A percentile compares a stretch with the other conserved stretches of the same genome.
phyloP scores from a whole-genome alignment of 2,797 vertebrate species.

The Sebastes baramenuke region DNA sequence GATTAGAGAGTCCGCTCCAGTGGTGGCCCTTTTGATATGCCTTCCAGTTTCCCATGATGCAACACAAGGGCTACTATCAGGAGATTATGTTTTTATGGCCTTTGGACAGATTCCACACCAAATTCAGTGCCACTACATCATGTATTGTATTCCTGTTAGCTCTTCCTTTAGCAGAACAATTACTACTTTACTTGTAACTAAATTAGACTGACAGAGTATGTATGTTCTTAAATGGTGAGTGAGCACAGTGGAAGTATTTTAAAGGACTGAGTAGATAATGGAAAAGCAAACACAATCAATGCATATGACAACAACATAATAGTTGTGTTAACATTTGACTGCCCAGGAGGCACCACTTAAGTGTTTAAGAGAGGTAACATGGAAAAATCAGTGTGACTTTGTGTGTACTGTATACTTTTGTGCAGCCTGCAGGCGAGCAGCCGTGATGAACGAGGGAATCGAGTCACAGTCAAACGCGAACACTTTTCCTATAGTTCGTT shows the following conservation, averaged over 20 bases:
- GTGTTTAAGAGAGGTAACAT: constrained; percentile 5
- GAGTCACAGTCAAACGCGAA: constrained; percentile 28
- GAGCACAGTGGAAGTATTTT: background rate
- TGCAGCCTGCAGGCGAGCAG: background rate
- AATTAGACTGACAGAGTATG: background rate
- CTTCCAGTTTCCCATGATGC: constrained; percentile 73
- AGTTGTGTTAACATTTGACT: constrained; percentile 44
- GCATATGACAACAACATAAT: constrained; percentile 34
- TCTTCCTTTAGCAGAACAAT: background rate
- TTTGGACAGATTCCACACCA: constrained; percentile 42
- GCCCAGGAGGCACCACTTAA: constrained; percentile 4
- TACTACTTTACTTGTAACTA: background rate
- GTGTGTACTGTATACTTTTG: background rate
- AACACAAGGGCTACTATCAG: constrained; percentile 50
- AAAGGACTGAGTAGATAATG: constrained; percentile 4
- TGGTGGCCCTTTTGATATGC: constrained; percentile 72
- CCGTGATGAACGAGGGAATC: constrained; percentile 11
- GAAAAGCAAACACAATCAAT: constrained; percentile 51
- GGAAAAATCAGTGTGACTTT: constrained; percentile 19
- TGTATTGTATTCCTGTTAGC: background rate
- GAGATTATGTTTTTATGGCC: constrained; percentile 64
- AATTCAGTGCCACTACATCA: constrained; percentile 24
- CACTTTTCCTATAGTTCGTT: constrained; percentile 18
- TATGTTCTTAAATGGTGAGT: background rate
- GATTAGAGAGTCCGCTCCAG: constrained; percentile 62